Evolutionary conservation across 92 coral and sea anemone species (phyloP).

Genomic region (Heliopora coerulea): DNA sequence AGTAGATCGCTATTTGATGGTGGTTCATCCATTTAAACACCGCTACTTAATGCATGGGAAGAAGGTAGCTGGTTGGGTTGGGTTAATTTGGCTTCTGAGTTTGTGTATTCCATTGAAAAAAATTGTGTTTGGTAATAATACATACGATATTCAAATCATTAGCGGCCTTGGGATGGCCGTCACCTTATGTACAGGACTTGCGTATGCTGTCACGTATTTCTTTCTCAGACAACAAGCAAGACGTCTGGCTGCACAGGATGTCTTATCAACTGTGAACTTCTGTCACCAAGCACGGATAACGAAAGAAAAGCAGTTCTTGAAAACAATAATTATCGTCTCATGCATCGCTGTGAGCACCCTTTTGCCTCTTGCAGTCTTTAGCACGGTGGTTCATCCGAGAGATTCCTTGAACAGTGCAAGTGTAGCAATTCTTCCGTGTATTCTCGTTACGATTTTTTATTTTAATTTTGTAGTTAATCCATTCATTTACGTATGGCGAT

Average conservation of each 20-base stretch:
- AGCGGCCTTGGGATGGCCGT: neutral
- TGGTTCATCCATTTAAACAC: slow-evolving; percentile 15
- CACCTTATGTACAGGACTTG: neutral
- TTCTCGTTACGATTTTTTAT: neutral
- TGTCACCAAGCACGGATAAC: neutral
- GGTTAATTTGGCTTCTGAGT: neutral
- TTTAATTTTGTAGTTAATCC: slow-evolving; percentile 33
- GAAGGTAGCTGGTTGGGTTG: slow-evolving; percentile 10
- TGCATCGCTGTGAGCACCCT: neutral
- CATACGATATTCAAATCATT: neutral
- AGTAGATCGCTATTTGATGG: slow-evolving; percentile 15
- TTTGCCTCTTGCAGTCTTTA: neutral
- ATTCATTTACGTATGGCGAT: slow-evolving; percentile 35
- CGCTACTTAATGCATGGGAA: slow-evolving; percentile 1
- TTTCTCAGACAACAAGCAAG: slow-evolving; percentile 8
- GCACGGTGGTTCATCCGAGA: neutral
- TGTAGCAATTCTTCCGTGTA: neutral
- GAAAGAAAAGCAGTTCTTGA: slow-evolving; percentile 5
- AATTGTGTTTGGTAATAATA: neutral
- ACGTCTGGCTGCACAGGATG: neutral
- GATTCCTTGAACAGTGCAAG: neutral
- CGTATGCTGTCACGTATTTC: neutral
- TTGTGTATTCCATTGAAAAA: neutral
- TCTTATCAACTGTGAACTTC: neutral
- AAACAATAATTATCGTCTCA: slow-evolving; percentile 8